Evolutionary conservation across 2,888 invertebrate genomes (phyloP), one percentile per base, ranked within the genome.

Genomic region (Alviniconcha strummeri): DNA sequence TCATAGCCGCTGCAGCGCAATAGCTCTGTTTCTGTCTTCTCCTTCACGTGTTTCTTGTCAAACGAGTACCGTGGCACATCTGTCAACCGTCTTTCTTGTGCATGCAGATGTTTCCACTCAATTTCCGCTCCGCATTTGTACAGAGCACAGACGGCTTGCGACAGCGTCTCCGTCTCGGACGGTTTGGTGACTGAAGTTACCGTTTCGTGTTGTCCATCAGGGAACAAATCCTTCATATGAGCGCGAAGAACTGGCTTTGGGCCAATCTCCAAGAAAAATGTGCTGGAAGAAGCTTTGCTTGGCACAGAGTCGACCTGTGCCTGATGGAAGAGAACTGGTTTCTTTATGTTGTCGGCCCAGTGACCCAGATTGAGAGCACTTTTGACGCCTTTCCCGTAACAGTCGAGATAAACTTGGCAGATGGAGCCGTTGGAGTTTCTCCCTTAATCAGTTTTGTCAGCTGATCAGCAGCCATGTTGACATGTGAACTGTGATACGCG

Each of bases 201-300:
- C 69, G 81, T 36, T 19, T 64, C 52, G 4, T 80, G 81, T 5
- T 86, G 84, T 7, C 82, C 82, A 4, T 80, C 77, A n/a, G 83
- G 72, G 15, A 87, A 84, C 11, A 87, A 85, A 11, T 87, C 84
- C 13, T 72, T 64, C 8, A 88, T n/a, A 67, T 89, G 87, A 15
- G 86, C 76, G 8, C 78, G 19, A n/a, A 90, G 80, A 52, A 89
- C 89, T 52, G 89, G 89, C 52, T 82, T 86, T 52, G 90, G 90
- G 9, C 90, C 90, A 64, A 91, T 87, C 75, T 87, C 86, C 57
- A 87, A 55, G 83, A 89, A 89, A 7, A 91, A 60, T 77, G 87
- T 89, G 13, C 72, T 76, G 0, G 60, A 76, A 0, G 77, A 80
- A n/a, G 71, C 74, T 0, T 82, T 55, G 4, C 81, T 74, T 9